Conservation (phyloP, 2,113 vertebrate genomes). For the Spheniscus mendiculus region DNA sequence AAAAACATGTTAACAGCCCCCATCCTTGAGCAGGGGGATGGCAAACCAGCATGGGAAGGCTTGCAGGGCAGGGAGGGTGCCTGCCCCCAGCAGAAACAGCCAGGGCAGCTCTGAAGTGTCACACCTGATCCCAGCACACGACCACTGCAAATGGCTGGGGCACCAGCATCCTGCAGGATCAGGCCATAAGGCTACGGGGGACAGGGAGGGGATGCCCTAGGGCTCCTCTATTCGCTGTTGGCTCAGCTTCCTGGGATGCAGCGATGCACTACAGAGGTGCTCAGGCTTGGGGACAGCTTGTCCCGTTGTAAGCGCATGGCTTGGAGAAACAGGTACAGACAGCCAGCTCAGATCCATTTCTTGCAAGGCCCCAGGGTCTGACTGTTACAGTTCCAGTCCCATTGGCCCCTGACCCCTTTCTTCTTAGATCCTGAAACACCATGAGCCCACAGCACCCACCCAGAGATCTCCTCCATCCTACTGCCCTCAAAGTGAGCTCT, state of each 20-base stretch:
- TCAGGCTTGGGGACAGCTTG: neutral
- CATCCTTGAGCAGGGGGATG: neutral
- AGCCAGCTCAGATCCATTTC: neutral
- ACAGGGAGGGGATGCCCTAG: neutral
- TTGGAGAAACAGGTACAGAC: neutral
- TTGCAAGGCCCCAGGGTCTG: neutral
- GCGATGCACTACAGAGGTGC: neutral
- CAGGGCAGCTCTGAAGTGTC: neutral
- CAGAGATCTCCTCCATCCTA: neutral
- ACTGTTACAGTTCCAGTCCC: neutral
- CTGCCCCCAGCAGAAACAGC: neutral
- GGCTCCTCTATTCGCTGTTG: neutral
- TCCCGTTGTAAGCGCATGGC: neutral
- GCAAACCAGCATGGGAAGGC: neutral
- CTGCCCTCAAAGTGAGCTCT: neutral
- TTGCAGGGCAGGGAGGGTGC: neutral
- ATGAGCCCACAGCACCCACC: neutral
- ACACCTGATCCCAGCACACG: neutral
- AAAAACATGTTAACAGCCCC: neutral
- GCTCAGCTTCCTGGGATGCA: neutral
- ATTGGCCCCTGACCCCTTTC: neutral
- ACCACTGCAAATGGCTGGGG: neutral
- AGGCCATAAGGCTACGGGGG: neutral
- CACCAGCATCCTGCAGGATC: neutral
- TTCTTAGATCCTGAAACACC: neutral